Conservation (phyloP, 2,797 vertebrate genomes). For the Melanotaenia parkinsoni region DNA sequence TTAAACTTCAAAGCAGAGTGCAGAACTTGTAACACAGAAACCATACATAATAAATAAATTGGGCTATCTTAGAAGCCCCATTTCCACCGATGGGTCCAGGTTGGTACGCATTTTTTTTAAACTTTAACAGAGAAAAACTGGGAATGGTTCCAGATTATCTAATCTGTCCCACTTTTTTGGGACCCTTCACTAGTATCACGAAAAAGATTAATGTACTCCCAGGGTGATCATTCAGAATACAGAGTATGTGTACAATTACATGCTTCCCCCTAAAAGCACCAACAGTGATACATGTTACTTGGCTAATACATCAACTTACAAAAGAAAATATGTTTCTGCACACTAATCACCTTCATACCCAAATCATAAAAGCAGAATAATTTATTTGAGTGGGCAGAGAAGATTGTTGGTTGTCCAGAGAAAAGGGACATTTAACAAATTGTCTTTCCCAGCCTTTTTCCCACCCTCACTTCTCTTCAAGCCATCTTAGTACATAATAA, state of each 20-base stretch:
- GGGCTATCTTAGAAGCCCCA: too few species aligned
- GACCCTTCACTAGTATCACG: too few species aligned
- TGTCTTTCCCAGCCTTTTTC: conserved; percentile 41
- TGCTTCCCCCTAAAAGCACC: not conserved
- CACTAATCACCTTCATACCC: conserved; percentile 52
- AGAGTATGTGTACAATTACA: not conserved
- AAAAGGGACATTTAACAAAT: conserved; percentile 45
- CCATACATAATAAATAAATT: too few species aligned
- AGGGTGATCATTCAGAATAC: conserved; percentile 45
- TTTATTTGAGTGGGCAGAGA: conserved; percentile 74
- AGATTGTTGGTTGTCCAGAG: conserved; percentile 73
- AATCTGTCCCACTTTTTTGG: too few species aligned
- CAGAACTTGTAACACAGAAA: too few species aligned
- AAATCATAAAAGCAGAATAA: conserved; percentile 63
- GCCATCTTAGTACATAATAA: conserved; percentile 71
- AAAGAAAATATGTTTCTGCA: not conserved
- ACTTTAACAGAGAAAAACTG: too few species aligned
- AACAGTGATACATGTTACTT: not conserved
- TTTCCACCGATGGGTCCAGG: too few species aligned
- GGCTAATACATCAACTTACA: not conserved
- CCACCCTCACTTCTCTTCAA: conserved; percentile 30
- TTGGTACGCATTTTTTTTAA: too few species aligned
- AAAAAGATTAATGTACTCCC: conserved; percentile 14
- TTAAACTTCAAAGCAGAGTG: too few species aligned
- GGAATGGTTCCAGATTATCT: too few species aligned